Percentiles rank a stretch among this genome's conserved stretches.
Evolutionary conservation across 2,113 vertebrate genomes (phyloP).

Genomic region (Candoia aspera): DNA sequence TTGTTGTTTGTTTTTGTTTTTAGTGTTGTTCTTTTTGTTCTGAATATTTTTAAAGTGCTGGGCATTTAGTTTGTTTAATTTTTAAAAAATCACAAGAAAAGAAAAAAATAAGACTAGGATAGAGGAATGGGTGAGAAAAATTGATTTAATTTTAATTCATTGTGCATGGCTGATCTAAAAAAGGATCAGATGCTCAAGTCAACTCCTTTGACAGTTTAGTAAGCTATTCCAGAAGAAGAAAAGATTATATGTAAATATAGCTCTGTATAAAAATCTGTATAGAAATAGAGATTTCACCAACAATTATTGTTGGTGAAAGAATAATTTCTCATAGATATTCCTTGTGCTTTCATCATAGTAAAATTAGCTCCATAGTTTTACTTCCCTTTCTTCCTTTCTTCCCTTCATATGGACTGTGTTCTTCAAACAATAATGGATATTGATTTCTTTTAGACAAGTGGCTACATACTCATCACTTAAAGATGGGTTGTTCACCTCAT

Average conservation of each 20-base stretch:
- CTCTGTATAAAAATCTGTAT: too few relatives aligned
- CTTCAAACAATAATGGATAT: not conserved
- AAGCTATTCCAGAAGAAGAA: not conserved
- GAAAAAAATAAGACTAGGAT: not conserved
- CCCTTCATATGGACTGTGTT: not conserved
- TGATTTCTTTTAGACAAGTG: not conserved
- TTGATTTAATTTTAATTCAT: not conserved
- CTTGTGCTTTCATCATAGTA: too few relatives aligned
- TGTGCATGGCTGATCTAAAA: not conserved
- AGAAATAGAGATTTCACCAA: too few relatives aligned
- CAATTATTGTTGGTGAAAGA: too few relatives aligned
- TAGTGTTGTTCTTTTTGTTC: not conserved
- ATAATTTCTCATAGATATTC: too few relatives aligned
- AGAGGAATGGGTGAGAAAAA: not conserved
- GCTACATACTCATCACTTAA: not conserved
- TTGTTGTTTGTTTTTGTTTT: not conserved
- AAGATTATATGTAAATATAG: too few relatives aligned
- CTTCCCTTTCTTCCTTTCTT: not conserved
- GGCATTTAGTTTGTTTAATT: not conserved
- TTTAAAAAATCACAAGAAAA: not conserved
- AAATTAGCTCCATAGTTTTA: not conserved
- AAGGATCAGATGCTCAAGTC: not conserved
- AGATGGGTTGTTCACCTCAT: too few relatives aligned
- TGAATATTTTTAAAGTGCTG: not conserved
- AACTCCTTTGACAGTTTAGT: not conserved